phyloP scores from a whole-genome alignment of 2,113 vertebrate species.

The Promerops cafer region DNA sequence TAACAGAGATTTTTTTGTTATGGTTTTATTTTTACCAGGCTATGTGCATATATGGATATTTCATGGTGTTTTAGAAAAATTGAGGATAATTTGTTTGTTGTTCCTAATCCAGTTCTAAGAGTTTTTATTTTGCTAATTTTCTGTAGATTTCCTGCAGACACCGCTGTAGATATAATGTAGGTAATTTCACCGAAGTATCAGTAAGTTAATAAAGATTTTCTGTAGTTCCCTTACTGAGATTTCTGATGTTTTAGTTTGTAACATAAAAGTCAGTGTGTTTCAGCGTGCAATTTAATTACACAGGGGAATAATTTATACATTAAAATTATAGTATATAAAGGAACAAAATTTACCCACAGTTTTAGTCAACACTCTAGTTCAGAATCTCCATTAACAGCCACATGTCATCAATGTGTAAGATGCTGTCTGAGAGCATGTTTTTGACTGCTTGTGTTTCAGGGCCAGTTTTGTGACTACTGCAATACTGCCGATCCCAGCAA shows the following conservation, averaged over 20 bases:
- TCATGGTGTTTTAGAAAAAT: background rate
- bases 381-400: background rate
- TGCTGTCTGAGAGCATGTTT: background rate
- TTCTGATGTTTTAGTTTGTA: background rate
- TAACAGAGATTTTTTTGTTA: background rate
- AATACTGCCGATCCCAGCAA: conserved; percentile 79
- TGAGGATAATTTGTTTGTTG: background rate
- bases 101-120: background rate
- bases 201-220: background rate
- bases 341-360: background rate
- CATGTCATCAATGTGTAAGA: accelerated
- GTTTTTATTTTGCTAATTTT: background rate
- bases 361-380: background rate
- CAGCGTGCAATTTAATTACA: background rate
- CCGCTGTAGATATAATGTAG: background rate
- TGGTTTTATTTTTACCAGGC: background rate
- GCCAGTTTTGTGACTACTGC: conserved; percentile 91
- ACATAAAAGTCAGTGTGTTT: background rate
- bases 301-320: background rate
- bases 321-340: background rate
- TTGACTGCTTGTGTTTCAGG: conserved; percentile 66
- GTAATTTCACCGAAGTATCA: background rate
- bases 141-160: background rate
- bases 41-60: background rate
- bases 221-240: background rate